These are phyloP conservation scores for Hippopotamus amphibius DNA, from an alignment of 2,113 vertebrate genomes.

Conservation along the genomic window DNA sequence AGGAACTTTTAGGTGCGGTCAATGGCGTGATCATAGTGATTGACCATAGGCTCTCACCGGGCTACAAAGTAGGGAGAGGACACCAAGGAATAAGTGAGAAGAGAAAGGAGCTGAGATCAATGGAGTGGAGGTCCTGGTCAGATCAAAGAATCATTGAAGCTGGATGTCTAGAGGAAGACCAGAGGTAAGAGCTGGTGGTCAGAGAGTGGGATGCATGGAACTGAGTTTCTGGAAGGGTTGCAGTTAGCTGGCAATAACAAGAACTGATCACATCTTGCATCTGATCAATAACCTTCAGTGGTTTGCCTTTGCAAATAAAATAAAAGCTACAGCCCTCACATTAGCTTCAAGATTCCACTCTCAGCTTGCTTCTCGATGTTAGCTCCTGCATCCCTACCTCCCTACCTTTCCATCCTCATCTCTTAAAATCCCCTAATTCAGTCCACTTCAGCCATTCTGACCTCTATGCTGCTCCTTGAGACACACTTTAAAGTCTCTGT, in stretches of 20 bases:
- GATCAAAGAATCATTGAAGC: background rate
- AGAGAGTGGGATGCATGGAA: background rate
- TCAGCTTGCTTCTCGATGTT: background rate
- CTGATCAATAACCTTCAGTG: background rate
- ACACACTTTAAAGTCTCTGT: background rate
- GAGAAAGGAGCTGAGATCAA: background rate
- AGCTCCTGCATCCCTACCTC: background rate
- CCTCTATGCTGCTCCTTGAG: background rate
- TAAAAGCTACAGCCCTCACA: background rate
- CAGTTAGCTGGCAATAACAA: background rate
- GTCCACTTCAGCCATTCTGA: background rate
- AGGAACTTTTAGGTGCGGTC: background rate
- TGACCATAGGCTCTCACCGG: background rate
- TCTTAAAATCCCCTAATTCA: background rate
- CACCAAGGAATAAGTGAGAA: background rate
- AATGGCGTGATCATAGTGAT: background rate
- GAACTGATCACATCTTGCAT: background rate
- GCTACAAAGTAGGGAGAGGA: background rate
- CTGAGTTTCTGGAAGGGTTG: background rate
- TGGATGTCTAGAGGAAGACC: background rate
- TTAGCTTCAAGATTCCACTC: background rate
- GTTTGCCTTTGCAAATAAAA: background rate
- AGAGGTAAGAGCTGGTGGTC: background rate
- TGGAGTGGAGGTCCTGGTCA: background rate
- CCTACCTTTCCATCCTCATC: background rate